phyloP scores from a whole-genome alignment of 2,113 vertebrate species.

The Phalacrocorax carbo region DNA sequence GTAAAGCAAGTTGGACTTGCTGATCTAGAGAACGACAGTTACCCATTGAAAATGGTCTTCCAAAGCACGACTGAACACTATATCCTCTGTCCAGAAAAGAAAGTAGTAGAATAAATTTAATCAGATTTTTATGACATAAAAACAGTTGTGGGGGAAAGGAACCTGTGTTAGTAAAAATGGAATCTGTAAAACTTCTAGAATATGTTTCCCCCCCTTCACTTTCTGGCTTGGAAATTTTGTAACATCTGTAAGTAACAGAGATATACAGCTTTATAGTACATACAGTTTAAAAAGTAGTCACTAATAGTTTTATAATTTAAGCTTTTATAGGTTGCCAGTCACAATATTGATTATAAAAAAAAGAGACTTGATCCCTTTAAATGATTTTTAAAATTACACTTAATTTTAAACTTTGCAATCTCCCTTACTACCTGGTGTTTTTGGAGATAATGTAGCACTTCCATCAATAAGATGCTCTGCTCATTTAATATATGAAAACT shows the following conservation, averaged over 20 bases:
- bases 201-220: not conserved
- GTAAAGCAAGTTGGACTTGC: conserved; percentile 13
- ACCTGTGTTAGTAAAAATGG: not conserved
- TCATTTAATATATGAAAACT: conserved; percentile 31
- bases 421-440: conserved; percentile 10
- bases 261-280: conserved; percentile 54
- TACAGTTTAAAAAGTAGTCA: conserved; percentile 42
- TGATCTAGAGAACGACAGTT: conserved; percentile 23
- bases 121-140: not conserved
- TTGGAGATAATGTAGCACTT: conserved; percentile 25
- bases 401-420: conserved; percentile 15
- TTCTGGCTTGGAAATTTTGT: conserved; percentile 53
- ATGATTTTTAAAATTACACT: not conserved
- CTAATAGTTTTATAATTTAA: conserved; percentile 61
- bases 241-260: conserved; percentile 54
- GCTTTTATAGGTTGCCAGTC: conserved; percentile 41
- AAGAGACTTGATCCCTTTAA: conserved; percentile 6
- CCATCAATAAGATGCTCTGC: conserved; percentile 15
- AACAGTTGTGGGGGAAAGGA: not conserved
- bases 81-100: conserved; percentile 5
- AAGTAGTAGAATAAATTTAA: not conserved
- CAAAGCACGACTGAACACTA: conserved; percentile 10
- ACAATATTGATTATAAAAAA: not conserved
- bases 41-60: conserved; percentile 54
- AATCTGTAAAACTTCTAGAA: not conserved